phyloP scores from a whole-genome alignment of 2,888 invertebrate genomes.

The Pollenia angustigena region DNA sequence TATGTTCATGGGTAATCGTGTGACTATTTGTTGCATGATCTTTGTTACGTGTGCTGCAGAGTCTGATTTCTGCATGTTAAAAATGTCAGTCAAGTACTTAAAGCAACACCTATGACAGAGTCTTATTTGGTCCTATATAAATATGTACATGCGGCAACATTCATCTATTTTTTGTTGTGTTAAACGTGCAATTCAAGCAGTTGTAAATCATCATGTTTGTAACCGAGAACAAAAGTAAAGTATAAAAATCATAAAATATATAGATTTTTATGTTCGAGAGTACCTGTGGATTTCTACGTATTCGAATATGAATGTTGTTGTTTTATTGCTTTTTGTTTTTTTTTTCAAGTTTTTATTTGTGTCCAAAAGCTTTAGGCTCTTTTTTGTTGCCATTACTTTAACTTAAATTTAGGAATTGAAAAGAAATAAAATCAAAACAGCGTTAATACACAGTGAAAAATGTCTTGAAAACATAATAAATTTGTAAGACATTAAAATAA shows the following conservation, averaged over 20 bases:
- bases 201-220: conserved; percentile 45
- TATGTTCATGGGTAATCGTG: background rate
- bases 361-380: background rate
- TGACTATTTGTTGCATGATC: conserved; percentile 53
- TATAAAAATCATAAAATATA: conserved; percentile 18
- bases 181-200: conserved; percentile 11
- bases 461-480: too few relatives aligned
- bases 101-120: background rate
- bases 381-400: conserved; percentile 14
- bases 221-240: conserved; percentile 6
- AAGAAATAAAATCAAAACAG: background rate
- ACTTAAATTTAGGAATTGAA: background rate
- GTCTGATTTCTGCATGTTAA: conserved; percentile 44
- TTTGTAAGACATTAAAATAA: too few relatives aligned
- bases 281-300: background rate
- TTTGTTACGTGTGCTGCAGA: conserved; percentile 45
- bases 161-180: background rate
- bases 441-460: background rate
- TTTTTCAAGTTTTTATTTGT: background rate
- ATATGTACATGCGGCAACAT: conserved; percentile 14
- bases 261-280: background rate
- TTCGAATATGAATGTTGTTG: background rate
- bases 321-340: background rate
- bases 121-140: conserved; percentile 3
- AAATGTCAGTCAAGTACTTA: conserved; percentile 59